Evolutionary conservation across 2,113 vertebrate genomes (phyloP), one percentile per base, ranked within the genome.

Genomic region (Pangasianodon hypophthalmus): DNA sequence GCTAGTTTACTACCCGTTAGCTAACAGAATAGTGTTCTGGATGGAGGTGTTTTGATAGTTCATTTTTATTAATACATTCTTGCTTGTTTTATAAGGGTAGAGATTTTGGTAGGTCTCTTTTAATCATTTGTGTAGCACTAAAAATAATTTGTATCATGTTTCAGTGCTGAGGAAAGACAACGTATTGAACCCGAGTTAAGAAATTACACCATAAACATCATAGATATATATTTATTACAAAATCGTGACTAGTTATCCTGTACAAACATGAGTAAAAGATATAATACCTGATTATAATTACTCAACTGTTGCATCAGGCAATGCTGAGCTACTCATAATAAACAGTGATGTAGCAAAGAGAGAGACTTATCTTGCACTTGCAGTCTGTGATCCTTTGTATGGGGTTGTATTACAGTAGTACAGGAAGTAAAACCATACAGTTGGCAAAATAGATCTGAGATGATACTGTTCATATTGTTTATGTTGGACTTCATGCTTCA

Each of bases 391-490:
- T 19, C 0, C 14, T 19, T 6, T 73, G 32, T 21, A 44, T 16
- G 67, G 37, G 44, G 44, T 48, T 79, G 44, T 11, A 44, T 77
- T 77, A 46, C 41, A 5, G 69, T 7, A 26, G 44, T 4, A 6
- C 44, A 79, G 62, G 41, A 26, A 37, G 84, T 32, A 46, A 86
- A 71, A 86, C 44, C 64, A 71, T 85, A 67, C 44, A 50, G 41
- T 19, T 26, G 60, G 60, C 14, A 50, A 85, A 85, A 60, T 41
- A 9, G 32, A 58, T 41, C 19, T 21, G 32, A 82, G 18, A 50
- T 56, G 32, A 32, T 54, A 13, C 16, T 82, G 80, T 32, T 60
- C 56, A 46, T 24, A 14, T 62, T 62, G 32, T 19, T 62, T 60
- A 58, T 26, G 60, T 7, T 64, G 56, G 16, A 67, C 1, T 26